Base-by-base conservation (phyloP, 2,888 invertebrate species). In the Aromia moschata region DNA sequence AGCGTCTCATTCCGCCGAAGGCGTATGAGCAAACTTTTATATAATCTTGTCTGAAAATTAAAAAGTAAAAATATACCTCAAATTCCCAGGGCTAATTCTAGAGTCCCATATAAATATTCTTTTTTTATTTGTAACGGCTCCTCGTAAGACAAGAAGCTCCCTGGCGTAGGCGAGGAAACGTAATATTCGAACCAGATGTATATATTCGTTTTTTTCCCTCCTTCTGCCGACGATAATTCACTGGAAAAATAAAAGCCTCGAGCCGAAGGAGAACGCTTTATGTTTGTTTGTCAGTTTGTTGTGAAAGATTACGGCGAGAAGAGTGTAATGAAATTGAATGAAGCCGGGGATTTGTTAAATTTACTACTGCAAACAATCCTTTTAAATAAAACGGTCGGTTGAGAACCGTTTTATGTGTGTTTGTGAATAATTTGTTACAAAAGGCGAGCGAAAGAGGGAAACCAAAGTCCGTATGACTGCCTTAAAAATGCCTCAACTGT, bases 201-300 rank as follows among this genome's bases (percentile, higher is more conserved):
- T n/a, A 25, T 25, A 25, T 25, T 7, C 25, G 25, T 25, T 25
- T 25, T 25, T 7, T 5, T 5, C 25, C 4, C 16, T 38, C 30
- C 3, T 31, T 30, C 18, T 40, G 9, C 12, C 15, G 11, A 37
- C 41, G 15, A 41, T 52, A 41, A 52, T 52, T 52, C 41, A 52
- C 40, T 17, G 41, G 41, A 31, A 52, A 40, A 52, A 52, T 52
- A 52, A 31, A 45, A 31, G 30, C 30, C 18, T 18, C 7, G 7
- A 45, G 45, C 16, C 31, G 30, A 31, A 31, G 17, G 41, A 20
- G 40, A 52, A 31, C 40, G 17, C 52, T 52, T 52, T 52, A 51
- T 51, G 52, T 17, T 41, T 52, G 52, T 52, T 52, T 52, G 52
- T 52, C 52, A 52, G 52, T 52, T 52, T 52, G 52, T 41, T 52